Base-by-base conservation (phyloP, 2,113 vertebrate species). In the Mus spicilegus region DNA sequence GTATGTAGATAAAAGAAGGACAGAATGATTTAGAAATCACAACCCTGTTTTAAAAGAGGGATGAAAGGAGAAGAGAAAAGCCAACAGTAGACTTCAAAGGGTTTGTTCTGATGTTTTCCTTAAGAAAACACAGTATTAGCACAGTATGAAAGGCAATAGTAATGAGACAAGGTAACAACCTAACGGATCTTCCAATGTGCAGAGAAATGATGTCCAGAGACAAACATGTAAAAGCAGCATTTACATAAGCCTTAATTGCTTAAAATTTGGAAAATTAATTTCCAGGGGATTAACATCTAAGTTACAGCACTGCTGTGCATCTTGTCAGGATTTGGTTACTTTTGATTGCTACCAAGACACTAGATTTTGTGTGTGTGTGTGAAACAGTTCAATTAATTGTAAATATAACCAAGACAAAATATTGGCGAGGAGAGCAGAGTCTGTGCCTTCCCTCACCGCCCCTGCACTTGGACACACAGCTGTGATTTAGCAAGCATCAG, bases 1-100 rank as follows among this genome's bases (percentile, higher is more conserved):
- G n/a, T n/a, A 22, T 61, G 3, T 77, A 87, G 58, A 76, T 22
- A 42, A 58, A 36, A 10, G 89, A 36, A 10, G 89, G 17, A 33
- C 19, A 94, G 84, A 63, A 78, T 80, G n/a, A 67, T 72, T 72
- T 61, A 39, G 90, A 90, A 94, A 91, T 89, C 87, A 4, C 10
- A 82, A 67, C 81, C 12, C 51, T 93, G 16, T 36, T 94, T 85
- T 46, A 49, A 78, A 91, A 65, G 56, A 73, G 22, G n/a, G 67
- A 67, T 1, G 2, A 22, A 67, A 24, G 3, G 3, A 22, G 24
- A 84, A 90, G 11, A 93, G 46, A 95, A 93, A 91, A 36, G 0
- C 42, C 76, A 77, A n/a, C 0, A 42, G 54, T 61, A 67, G 77
- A 89, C 85, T 77, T 91, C n/a, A 77, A 1, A 22, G 7, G 46